Percentiles rank a stretch among this genome's conserved stretches.
phyloP scores from a whole-genome alignment of 2,113 vertebrate genomes.

The Zosterops lateralis region DNA sequence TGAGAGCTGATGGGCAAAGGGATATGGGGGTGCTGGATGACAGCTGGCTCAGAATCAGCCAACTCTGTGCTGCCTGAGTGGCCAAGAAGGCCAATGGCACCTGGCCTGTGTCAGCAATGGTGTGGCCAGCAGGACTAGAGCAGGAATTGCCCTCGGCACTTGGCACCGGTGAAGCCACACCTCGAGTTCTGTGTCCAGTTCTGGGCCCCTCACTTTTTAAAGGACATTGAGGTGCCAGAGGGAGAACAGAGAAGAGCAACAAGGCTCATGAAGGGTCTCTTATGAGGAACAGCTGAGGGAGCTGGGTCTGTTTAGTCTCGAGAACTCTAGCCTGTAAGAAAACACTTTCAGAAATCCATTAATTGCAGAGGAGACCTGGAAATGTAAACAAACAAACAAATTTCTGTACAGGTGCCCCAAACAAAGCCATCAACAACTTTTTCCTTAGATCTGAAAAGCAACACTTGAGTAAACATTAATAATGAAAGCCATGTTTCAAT shows the following conservation, averaged over 20 bases:
- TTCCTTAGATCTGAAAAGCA: not conserved
- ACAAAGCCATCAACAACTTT: not conserved
- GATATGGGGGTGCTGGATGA: not conserved
- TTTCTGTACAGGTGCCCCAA: not conserved
- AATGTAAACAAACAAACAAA: not conserved
- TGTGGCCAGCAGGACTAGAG: not conserved
- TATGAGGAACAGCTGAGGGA: not conserved
- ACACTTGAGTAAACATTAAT: not conserved
- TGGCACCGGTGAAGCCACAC: not conserved
- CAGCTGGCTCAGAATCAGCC: not conserved
- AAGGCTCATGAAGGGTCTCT: not conserved
- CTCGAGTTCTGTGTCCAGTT: not conserved
- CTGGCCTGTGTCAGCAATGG: not conserved
- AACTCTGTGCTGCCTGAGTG: not conserved
- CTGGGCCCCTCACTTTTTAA: not conserved
- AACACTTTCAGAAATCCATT: not conserved
- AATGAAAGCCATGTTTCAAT: not conserved
- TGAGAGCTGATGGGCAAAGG: not conserved
- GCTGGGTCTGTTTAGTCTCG: not conserved
- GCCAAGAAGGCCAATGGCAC: not conserved
- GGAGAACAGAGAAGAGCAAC: not conserved
- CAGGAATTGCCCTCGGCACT: accelerated
- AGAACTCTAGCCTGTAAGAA: not conserved
- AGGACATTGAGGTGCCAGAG: not conserved
- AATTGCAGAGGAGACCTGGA: not conserved